Percentiles rank a stretch among this genome's conserved stretches.
phyloP scores from a whole-genome alignment of 2,113 vertebrate genomes.

The Sigmodon hispidus region DNA sequence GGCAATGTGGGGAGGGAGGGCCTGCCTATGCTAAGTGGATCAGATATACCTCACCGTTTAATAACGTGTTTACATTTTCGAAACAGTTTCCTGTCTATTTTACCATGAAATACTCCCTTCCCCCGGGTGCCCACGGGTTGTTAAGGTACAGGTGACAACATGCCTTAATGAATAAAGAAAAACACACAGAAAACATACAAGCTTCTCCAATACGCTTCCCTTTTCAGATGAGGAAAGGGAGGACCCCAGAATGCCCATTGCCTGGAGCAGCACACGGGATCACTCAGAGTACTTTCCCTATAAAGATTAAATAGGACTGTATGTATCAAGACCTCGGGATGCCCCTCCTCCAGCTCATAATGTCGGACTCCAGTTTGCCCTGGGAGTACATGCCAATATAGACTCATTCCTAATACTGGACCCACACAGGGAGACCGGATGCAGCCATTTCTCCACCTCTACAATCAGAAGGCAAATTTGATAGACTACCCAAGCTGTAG shows the following conservation, averaged over 20 bases:
- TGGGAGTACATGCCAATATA: neutral
- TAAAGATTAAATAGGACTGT: neutral
- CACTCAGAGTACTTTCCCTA: neutral
- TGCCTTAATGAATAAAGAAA: neutral
- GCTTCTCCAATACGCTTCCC: neutral
- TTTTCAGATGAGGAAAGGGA: neutral
- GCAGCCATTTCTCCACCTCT: neutral
- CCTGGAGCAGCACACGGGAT: neutral
- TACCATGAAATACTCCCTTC: neutral
- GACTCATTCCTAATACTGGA: neutral
- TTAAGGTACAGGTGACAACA: neutral
- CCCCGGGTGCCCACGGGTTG: neutral
- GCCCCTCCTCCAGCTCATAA: neutral
- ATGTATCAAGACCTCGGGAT: rapidly evolving
- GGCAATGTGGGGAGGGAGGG: neutral
- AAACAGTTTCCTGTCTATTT: slow-evolving; percentile 49
- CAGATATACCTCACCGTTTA: neutral
- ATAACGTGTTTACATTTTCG: slow-evolving; percentile 54
- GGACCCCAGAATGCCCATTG: neutral
- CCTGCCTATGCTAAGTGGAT: neutral
- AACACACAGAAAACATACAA: neutral
- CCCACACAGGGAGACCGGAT: neutral
- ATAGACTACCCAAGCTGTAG: neutral
- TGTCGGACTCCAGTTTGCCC: neutral
- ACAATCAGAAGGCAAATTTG: neutral